Base-by-base conservation (phyloP, 2,113 vertebrate genomes). In the Vulpes vulpes region DNA sequence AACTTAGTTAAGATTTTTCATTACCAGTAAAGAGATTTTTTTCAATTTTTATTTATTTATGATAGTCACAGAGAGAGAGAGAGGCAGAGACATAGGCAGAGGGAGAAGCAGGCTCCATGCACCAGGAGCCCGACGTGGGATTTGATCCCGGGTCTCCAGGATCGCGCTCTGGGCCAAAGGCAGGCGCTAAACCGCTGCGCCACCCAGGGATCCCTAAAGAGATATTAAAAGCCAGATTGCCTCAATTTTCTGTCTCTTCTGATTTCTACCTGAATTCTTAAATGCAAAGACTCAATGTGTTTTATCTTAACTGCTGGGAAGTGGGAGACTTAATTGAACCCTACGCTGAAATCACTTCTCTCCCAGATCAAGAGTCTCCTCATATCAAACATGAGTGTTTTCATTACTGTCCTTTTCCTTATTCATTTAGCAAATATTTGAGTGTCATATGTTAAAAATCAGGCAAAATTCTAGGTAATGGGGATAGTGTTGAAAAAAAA, bases 371-470 rank as follows among this genome's bases (percentile, higher is more conserved):
- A 76, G 43, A 67, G 20, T 67, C 11, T 84, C 15, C 22, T 64
- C 23, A 73, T 10, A 90, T 94, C 38, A 89, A 57, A 81, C 27
- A 65, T 65, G 8, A 85, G 14, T 59, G 67, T 78, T n/a, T 7
- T 2, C 59, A 76, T 71, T 69, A 20, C 20, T 64, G 14, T 62
- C 43, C 59, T 76, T 93, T 93, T 11, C n/a, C n/a, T 67, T 30
- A 25, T 43, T 79, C 25, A 76, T 95, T 90, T 30, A 76, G 71
- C n/a, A 90, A 84, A 90, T 76, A 55, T 57, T 76, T 57, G n/a
- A 67, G 15, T 79, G 25, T 49, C 32, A 38, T 89, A 23, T 71
- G 27, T 43, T 4, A 83, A 74, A 51, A 27, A 14, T 51, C n/a
- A 73, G 60, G 23, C 8, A 25, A 35, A 89, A 4, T 71, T 89